A percentile compares a stretch with the other conserved stretches of the same genome.
Evolutionary conservation across 2,888 invertebrate species (phyloP).

Genomic region (Lithophane socia): DNA sequence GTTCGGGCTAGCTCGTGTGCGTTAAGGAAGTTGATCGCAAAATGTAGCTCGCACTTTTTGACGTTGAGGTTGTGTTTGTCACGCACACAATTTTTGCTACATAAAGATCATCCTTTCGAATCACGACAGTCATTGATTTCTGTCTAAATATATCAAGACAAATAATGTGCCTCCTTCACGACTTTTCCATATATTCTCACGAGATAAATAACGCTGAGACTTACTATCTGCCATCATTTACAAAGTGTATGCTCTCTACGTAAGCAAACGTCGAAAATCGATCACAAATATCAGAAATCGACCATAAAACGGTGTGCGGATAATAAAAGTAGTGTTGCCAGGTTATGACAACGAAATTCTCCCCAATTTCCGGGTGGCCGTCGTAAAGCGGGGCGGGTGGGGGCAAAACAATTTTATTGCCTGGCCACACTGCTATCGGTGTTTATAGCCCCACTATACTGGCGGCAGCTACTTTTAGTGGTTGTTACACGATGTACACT

Average conservation of each 20-base stretch:
- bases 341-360: slow-evolving; percentile 64
- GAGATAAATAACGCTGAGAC: slow-evolving; percentile 1
- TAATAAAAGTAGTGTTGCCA: slow-evolving; percentile 69
- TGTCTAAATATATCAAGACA: not conserved
- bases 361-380: slow-evolving; percentile 69
- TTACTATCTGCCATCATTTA: slow-evolving; percentile 15
- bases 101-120: not conserved
- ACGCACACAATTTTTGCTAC: too few relatives aligned
- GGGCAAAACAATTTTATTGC: slow-evolving; percentile 70
- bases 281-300: slow-evolving; percentile 66
- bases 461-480: slow-evolving; percentile 58
- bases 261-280: slow-evolving; percentile 40
- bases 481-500: slow-evolving; percentile 49
- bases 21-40: not conserved
- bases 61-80: not conserved
- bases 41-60: not conserved
- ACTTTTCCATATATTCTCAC: not conserved
- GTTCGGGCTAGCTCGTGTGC: too few relatives aligned
- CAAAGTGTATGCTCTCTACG: slow-evolving; percentile 14
- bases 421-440: slow-evolving; percentile 63
- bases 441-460: slow-evolving; percentile 60
- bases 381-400: slow-evolving; percentile 67
- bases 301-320: slow-evolving; percentile 58
- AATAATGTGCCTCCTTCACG: not conserved
- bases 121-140: not conserved